Evolutionary conservation across 2,888 invertebrate species (phyloP).

Genomic region (Ferdinandea cuprea): DNA sequence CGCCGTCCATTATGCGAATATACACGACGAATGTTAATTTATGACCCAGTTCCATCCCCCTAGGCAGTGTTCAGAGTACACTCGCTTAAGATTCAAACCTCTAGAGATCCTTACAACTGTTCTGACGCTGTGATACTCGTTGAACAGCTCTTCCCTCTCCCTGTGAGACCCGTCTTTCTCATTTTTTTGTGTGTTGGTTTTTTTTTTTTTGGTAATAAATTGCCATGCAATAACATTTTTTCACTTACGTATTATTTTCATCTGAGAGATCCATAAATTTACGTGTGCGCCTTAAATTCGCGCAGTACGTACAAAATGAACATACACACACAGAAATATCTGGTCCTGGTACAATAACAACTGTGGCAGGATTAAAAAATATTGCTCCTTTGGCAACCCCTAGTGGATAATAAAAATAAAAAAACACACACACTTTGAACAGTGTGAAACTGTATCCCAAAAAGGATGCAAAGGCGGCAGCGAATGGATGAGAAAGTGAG

Average conservation of each 20-base stretch:
- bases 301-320: slow-evolving; percentile 12
- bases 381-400: slow-evolving; percentile 72
- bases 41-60: slow-evolving; percentile 66
- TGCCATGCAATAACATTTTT: slow-evolving; percentile 74
- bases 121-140: slow-evolving; percentile 43
- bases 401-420: slow-evolving; percentile 73
- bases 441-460: slow-evolving; percentile 59
- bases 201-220: slow-evolving; percentile 65
- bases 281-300: slow-evolving; percentile 64
- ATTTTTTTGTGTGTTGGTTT: too few species aligned
- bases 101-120: slow-evolving; percentile 60
- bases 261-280: slow-evolving; percentile 67
- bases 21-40: slow-evolving; percentile 69
- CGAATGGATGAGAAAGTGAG: slow-evolving; percentile 69
- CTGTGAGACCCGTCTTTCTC: slow-evolving; percentile 14
- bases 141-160: slow-evolving; percentile 19
- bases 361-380: slow-evolving; percentile 72
- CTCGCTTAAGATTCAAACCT: slow-evolving; percentile 65
- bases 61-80: slow-evolving; percentile 54
- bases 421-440: too few species aligned
- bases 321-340: slow-evolving; percentile 3
- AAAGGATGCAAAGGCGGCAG: slow-evolving; percentile 51
- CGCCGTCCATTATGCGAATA: slow-evolving; percentile 61
- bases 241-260: slow-evolving; percentile 72
- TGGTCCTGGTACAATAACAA: slow-evolving; percentile 61